These are phyloP conservation scores for Cyanoramphus novaezelandiae DNA, from an alignment of 2,113 vertebrate species.

Conservation along the genomic window DNA sequence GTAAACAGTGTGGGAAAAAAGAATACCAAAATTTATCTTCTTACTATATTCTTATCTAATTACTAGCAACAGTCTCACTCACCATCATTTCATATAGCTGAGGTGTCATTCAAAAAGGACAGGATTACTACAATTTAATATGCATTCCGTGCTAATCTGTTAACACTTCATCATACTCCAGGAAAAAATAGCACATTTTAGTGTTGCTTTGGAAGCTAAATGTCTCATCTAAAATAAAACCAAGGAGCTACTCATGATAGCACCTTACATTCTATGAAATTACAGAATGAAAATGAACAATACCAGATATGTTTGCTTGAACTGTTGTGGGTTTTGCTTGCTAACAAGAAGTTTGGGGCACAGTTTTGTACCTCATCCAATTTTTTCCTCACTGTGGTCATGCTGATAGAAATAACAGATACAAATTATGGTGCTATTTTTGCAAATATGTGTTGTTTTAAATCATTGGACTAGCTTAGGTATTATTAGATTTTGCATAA, in stretches of 20 bases:
- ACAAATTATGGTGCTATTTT: neutral
- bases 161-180: neutral
- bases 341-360: neutral
- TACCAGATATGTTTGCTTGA: neutral
- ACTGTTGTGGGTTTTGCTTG: neutral
- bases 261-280: neutral
- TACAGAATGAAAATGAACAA: neutral
- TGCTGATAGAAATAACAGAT: neutral
- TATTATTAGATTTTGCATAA: neutral
- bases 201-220: neutral
- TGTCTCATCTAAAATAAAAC: neutral
- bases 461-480: neutral
- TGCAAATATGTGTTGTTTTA: neutral
- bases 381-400: neutral
- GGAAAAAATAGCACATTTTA: neutral
- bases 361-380: neutral
- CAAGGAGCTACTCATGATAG: neutral
- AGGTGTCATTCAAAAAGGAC: neutral
- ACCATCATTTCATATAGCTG: neutral
- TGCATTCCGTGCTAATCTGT: neutral
- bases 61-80: neutral
- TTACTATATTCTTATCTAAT: neutral
- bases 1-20: neutral
- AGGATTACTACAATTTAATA: neutral
- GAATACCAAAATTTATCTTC: neutral